A percentile compares a stretch with the other conserved stretches of the same genome.
These are phyloP conservation scores for Entomobrya multifasciata DNA, from an alignment of 2,888 invertebrate genomes.

Conservation along the genomic window DNA sequence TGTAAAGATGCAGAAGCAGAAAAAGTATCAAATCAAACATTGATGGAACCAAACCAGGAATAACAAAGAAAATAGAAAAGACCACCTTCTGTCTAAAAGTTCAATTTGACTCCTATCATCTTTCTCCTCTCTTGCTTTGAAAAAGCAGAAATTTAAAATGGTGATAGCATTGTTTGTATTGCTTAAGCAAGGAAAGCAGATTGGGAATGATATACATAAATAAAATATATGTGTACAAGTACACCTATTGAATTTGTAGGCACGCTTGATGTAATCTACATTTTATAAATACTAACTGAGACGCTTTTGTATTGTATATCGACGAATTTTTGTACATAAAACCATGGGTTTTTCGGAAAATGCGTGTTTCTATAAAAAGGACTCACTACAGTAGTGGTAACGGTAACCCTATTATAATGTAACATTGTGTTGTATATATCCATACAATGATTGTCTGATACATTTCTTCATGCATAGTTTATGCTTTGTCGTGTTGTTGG, in stretches of 20 bases:
- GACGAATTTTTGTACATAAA: not conserved
- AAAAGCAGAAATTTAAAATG: too few relatives aligned
- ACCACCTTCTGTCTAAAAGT: conserved; percentile 59
- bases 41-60: conserved; percentile 22
- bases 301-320: not conserved
- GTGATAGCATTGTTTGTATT: conserved; percentile 11
- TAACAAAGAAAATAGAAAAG: conserved; percentile 28
- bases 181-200: conserved; percentile 10
- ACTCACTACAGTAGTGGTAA: too few relatives aligned
- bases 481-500: too few relatives aligned
- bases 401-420: too few relatives aligned
- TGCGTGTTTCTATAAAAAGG: too few relatives aligned
- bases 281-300: conserved; percentile 9
- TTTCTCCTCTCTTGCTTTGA: conserved; percentile 30
- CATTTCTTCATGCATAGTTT: too few relatives aligned
- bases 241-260: too few relatives aligned
- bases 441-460: too few relatives aligned
- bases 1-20: not conserved
- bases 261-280: not conserved
- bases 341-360: not conserved
- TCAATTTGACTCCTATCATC: conserved; percentile 61
- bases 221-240: too few relatives aligned
- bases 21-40: conserved; percentile 21
- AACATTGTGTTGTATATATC: too few relatives aligned
- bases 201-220: conserved; percentile 7